Percentiles rank a stretch among this genome's conserved stretches.
Conservation (phyloP, 2,797 vertebrate genomes). For the Micropoecilia bifurca region DNA sequence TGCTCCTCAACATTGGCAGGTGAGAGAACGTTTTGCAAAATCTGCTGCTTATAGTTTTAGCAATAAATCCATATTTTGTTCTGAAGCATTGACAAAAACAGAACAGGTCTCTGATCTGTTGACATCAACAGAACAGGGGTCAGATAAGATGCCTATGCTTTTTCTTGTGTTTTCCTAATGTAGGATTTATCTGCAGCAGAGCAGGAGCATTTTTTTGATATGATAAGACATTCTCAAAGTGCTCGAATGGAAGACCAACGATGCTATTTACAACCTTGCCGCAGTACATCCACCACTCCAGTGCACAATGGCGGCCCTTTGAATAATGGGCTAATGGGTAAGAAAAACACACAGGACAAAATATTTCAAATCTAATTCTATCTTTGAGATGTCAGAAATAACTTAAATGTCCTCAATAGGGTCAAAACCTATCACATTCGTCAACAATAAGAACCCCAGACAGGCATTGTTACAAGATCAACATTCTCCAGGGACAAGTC, state of each 20-base stretch:
- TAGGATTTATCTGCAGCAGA: conserved; percentile 50
- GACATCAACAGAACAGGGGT: background rate
- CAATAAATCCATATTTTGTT: background rate
- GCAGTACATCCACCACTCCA: conserved; percentile 61
- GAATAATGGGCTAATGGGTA: conserved; percentile 56
- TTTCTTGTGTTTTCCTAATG: conserved; percentile 14
- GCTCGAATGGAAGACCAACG: conserved; percentile 76
- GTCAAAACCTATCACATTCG: conserved; percentile 58
- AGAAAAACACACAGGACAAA: conserved; percentile 22
- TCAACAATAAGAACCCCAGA: conserved; percentile 51
- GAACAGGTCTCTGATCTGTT: background rate
- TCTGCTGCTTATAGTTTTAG: conserved; percentile 5
- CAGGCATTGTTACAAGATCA: conserved; percentile 57
- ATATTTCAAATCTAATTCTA: conserved; percentile 32
- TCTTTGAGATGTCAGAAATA: conserved; percentile 28
- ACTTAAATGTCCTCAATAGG: conserved; percentile 43
- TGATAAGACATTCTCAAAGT: conserved; percentile 64
- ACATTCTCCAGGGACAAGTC: conserved; percentile 52
- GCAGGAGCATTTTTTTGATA: conserved; percentile 61
- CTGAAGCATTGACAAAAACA: background rate
- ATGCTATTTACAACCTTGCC: conserved; percentile 63
- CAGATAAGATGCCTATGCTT: background rate
- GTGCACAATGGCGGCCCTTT: conserved; percentile 54
- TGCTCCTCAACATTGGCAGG: conserved; percentile 42
- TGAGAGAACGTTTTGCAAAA: conserved; percentile 19